A percentile compares a stretch with the other conserved stretches of the same genome.
phyloP scores from a whole-genome alignment of 1,140 invertebrate genomes.

The Caerostris extrusa region DNA sequence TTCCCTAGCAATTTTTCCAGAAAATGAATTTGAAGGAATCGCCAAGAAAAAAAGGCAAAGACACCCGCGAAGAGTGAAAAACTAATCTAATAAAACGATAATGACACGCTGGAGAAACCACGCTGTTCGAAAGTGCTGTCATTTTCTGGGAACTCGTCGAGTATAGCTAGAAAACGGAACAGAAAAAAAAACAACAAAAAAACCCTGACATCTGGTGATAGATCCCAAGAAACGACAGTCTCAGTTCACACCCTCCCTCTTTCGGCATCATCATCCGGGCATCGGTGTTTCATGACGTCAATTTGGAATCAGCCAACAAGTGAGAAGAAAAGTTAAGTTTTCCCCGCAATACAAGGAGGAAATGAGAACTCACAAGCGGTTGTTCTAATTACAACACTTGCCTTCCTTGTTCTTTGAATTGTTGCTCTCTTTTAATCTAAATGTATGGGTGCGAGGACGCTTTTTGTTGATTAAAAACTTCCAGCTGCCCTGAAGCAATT shows the following conservation, averaged over 20 bases:
- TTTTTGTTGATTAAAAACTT: not conserved
- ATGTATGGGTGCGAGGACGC: not conserved
- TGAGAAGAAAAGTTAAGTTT: slow-evolving; percentile 3
- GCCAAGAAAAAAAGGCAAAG: not conserved
- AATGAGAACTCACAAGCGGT: slow-evolving; percentile 18
- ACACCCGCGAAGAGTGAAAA: not conserved
- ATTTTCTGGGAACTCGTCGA: slow-evolving; percentile 2
- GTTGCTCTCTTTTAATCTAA: not conserved
- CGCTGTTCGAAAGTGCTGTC: not conserved
- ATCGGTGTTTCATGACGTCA: slow-evolving; percentile 32
- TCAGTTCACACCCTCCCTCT: not conserved
- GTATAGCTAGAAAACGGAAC: not conserved
- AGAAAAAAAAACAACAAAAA: not conserved
- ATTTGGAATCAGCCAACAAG: slow-evolving; percentile 29
- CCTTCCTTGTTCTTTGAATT: slow-evolving; percentile 2
- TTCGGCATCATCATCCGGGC: slow-evolving; percentile 33
- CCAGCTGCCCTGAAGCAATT: not conserved
- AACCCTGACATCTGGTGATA: not conserved
- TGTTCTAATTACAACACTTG: slow-evolving; percentile 58
- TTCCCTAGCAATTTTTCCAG: not conserved
- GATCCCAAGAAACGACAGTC: not conserved
- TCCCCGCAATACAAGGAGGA: slow-evolving; percentile 37
- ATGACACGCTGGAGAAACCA: not conserved
- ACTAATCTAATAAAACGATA: slow-evolving; percentile 16
- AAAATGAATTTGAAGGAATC: not conserved